These are phyloP conservation scores for Tautogolabrus adspersus DNA, from an alignment of 2,113 vertebrate species.

Conservation along the genomic window DNA sequence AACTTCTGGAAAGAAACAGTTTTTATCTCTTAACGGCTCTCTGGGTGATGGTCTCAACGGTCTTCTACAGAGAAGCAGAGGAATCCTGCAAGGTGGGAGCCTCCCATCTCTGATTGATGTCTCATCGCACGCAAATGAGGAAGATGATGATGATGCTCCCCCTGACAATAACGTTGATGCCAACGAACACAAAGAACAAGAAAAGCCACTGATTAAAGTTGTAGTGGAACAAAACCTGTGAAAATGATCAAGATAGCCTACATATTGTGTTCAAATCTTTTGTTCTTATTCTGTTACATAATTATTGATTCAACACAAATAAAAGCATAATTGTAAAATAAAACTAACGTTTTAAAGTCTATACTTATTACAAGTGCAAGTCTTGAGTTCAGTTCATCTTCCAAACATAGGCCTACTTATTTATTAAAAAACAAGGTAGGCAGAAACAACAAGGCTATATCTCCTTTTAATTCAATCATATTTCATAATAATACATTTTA, in stretches of 20 bases:
- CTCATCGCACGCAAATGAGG: constrained; percentile 13
- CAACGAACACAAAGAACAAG: constrained; percentile 10
- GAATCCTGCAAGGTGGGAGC: constrained; percentile 48
- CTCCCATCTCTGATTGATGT: constrained; percentile 56
- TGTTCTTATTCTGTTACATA: neutral
- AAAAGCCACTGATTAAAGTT: constrained; percentile 27
- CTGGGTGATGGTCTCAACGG: constrained; percentile 22
- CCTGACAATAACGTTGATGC: neutral
- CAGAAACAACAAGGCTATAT: no score
- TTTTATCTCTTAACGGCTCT: constrained; percentile 29
- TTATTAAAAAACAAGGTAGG: no score
- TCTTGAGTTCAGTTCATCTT: no score
- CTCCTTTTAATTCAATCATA: no score
- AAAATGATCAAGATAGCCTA: neutral
- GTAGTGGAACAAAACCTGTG: constrained; percentile 11
- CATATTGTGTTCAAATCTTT: neutral
- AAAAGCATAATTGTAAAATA: constrained; percentile 3
- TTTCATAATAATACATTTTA: no score
- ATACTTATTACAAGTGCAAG: no score
- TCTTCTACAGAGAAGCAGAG: constrained; percentile 43
- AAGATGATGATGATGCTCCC: constrained; percentile 7
- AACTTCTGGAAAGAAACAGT: constrained; percentile 18
- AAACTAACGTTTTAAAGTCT: neutral
- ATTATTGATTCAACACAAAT: neutral
- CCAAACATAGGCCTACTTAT: no score